phyloP scores from a whole-genome alignment of 2,113 vertebrate species.

The Saiga tatarica region DNA sequence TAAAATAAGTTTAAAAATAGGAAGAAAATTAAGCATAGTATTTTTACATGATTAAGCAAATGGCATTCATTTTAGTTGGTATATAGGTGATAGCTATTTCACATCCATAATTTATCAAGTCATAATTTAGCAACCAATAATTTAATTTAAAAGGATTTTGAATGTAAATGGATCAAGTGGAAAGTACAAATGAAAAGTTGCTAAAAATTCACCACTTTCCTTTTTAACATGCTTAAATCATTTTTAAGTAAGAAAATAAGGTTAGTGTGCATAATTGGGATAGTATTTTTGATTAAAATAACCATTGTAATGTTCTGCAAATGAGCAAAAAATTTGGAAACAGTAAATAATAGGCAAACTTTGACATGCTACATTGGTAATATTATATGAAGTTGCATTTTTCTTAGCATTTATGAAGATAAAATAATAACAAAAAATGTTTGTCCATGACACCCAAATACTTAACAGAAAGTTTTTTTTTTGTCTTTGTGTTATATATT shows the following conservation, averaged over 20 bases:
- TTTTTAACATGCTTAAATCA: background rate
- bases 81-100: background rate
- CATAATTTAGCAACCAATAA: background rate
- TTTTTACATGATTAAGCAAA: background rate
- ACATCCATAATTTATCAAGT: conserved; percentile 27
- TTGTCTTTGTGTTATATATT: background rate
- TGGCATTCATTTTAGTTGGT: background rate
- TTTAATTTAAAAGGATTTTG: conserved; percentile 3
- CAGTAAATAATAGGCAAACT: background rate
- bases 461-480: background rate
- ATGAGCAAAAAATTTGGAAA: background rate
- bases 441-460: background rate
- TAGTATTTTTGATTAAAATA: background rate
- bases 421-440: background rate
- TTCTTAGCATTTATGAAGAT: background rate
- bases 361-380: background rate
- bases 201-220: background rate
- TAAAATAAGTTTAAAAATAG: background rate
- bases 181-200: background rate
- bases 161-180: background rate
- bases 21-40: background rate
- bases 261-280: background rate
- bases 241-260: background rate
- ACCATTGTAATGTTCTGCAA: background rate
- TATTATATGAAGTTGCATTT: background rate